phyloP scores from a whole-genome alignment of 2,113 vertebrate genomes.

The Anoplopoma fimbria region DNA sequence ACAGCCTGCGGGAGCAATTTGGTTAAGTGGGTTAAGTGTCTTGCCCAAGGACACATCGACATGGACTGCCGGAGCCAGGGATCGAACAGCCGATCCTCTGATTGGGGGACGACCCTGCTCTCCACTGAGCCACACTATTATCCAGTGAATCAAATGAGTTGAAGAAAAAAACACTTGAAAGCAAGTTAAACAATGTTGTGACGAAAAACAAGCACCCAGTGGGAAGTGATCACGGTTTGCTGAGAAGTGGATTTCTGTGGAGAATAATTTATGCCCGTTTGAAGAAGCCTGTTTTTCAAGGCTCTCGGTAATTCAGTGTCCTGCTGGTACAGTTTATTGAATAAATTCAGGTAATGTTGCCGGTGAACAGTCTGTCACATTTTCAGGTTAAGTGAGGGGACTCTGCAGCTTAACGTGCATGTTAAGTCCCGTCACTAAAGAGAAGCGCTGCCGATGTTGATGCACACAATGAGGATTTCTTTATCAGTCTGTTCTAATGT shows the following conservation, averaged over 20 bases:
- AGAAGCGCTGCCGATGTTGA: too few species aligned
- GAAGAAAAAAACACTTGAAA: neutral
- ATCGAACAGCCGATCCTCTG: too few species aligned
- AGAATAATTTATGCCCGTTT: conserved; percentile 2
- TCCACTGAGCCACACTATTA: too few species aligned
- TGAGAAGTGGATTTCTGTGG: conserved; percentile 1
- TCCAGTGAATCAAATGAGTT: neutral
- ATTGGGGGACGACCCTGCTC: too few species aligned
- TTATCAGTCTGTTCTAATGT: too few species aligned
- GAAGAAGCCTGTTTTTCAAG: neutral
- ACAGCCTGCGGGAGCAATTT: too few species aligned
- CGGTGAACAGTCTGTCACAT: conserved; percentile 14
- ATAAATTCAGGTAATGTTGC: conserved; percentile 18
- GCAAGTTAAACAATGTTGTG: neutral
- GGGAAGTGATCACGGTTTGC: neutral
- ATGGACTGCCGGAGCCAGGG: too few species aligned
- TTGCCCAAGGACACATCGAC: too few species aligned
- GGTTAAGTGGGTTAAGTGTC: too few species aligned
- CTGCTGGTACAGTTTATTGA: neutral
- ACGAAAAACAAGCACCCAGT: neutral
- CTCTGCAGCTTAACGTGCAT: conserved; percentile 31
- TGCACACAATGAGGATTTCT: too few species aligned
- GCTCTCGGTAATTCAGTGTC: conserved; percentile 7
- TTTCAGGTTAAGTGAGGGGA: conserved; percentile 8
- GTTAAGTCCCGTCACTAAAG: neutral